Base-by-base conservation (phyloP, 2,797 vertebrate genomes). In the Chelmon rostratus region DNA sequence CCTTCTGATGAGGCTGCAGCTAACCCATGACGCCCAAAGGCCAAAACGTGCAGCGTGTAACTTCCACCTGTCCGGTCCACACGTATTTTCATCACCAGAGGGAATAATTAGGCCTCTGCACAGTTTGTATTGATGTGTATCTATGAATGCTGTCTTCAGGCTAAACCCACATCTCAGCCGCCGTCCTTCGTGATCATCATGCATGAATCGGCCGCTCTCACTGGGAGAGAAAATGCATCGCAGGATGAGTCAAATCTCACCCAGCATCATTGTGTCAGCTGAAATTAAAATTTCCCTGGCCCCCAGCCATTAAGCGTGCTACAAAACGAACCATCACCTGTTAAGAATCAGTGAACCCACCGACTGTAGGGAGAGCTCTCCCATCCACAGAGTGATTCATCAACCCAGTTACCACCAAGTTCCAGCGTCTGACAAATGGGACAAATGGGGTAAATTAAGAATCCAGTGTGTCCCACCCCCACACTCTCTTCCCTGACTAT, bases 391-490 rank as follows among this genome's bases (percentile, higher is more conserved):
- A 68, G 63, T 72, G 78, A 90, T 86, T 83, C 73, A 85, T 88
- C 88, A 85, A 40, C 70, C 71, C 58, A 13, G 67, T 83, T 68
- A 78, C 81, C 85, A 76, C 40, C 9, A 66, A 86, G 75, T 57
- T 85, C 79, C 82, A 79, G 64, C 23, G 21, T 68, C 88, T 85
- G 89, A 91, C 91, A 92, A 92, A 89, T 87, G 78, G 88, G 78
- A 92, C 90, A 93, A 91, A 91, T 90, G 86, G 87, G 77, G 53
- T 88, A 89, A 89, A 91, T 93, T 88, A 92, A 78, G 87, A 89
- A 84, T 73, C 82, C 73, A 82, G 76, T 83, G 81, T 90, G 73
- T 82, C 83, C 81, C 81, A 61, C 72, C 78, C 84, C 69, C 76
- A 73, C 76, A 15, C 77, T 73, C 77, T 76, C 83, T 37, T 69